Evolutionary conservation across 2,888 invertebrate species (phyloP), one percentile per base, ranked within the genome.

Genomic region (Acronicta alni): DNA sequence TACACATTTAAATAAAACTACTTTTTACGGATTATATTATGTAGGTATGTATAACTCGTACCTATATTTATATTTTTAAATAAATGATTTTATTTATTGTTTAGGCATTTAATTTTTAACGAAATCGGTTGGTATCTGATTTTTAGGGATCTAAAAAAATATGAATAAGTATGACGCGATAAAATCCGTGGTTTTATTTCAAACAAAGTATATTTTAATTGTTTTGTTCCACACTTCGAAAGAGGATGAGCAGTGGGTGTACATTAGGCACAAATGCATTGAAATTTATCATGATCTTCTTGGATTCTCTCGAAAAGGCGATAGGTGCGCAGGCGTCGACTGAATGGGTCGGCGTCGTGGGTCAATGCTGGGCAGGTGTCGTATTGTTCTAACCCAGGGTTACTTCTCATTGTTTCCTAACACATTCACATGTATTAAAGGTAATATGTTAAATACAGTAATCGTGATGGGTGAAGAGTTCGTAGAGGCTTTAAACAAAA

Each of bases 341-440:
- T 55, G 43, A 59, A 64, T 72, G 63, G 46, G 57, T 53, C 55
- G 48, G 5, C 37, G 17, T 46, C 47, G 23, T 52, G 57, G 68
- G 79, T 79, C 77, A 82, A 80, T 83, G 75, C 57, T 76, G 70
- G 82, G 79, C 84, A 81, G 74, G 75, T 68, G 73, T 75, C 57
- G 61, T 59, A 81, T 82, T 83, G 77, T 82, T 76, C 69, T 37
- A 61, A 49, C 17, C 26, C 61, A 76, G 74, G 69, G 69, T 64
- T 72, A 55, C 18, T 32, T 39, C 47, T 41, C 48, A 65, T 72
- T 64, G 70, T 72, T 64, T 72, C 62, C 30, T 30, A 43, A 66
- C 35, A 15, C 32, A 38, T 47, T 63, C 16, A 10, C 44, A 16
- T 47, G 30, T 45, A 58, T 20, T 47, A 42, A 69, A 43, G 65